Conservation (phyloP, 2,797 vertebrate genomes). For the Pipistrellus kuhlii region DNA sequence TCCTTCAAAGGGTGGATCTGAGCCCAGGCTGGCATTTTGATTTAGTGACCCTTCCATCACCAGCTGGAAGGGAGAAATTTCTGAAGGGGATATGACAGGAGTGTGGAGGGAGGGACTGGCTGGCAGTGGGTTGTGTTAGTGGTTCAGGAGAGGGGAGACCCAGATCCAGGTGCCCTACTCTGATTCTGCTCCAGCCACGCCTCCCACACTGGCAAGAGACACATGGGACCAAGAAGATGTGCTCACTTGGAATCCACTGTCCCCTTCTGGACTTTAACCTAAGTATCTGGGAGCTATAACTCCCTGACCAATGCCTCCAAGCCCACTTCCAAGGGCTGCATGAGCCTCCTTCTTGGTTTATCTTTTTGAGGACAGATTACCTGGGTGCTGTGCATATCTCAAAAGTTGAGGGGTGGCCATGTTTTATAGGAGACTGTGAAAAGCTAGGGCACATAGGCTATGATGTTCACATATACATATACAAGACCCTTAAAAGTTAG, state of each 20-base stretch:
- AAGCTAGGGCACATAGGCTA: neutral
- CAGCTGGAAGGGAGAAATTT: conserved; percentile 17
- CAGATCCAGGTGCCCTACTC: neutral
- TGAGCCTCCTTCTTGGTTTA: neutral
- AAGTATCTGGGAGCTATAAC: neutral
- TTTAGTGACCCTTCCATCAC: conserved; percentile 60
- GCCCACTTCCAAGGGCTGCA: neutral
- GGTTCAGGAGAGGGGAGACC: neutral
- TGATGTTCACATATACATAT: neutral
- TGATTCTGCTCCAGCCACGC: neutral
- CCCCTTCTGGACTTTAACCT: neutral
- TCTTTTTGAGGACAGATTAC: neutral
- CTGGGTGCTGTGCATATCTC: neutral
- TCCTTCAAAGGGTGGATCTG: conserved; percentile 37
- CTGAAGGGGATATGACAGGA: neutral
- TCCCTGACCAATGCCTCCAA: neutral
- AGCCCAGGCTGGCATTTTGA: conserved; percentile 55
- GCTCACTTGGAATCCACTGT: neutral
- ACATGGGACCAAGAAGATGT: neutral
- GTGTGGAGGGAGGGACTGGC: neutral
- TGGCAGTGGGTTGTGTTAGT: neutral
- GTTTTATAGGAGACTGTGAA: neutral
- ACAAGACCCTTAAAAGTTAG: neutral
- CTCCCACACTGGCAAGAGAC: neutral
- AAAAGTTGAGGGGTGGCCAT: neutral